Evolutionary conservation across 2,888 invertebrate genomes (phyloP), one percentile per base, ranked within the genome.

Genomic region (Agrotis ipsilon): DNA sequence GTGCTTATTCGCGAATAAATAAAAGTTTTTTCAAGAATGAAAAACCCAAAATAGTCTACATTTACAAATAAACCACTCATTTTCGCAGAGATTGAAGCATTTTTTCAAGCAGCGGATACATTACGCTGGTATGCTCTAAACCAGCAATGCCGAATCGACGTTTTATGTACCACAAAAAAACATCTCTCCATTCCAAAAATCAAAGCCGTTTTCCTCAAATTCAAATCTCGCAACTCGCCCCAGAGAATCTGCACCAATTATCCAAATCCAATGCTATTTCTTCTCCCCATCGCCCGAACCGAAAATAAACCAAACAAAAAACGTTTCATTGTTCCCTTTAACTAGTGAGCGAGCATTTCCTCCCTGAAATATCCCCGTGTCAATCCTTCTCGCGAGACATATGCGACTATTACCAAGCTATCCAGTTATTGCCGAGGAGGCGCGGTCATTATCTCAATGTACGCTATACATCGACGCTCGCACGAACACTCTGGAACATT

Each of bases 391-490:
- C 52, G 59, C 62, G 78, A 85, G 78, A 85, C 78, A 71, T 85
- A 85, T 85, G 80, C 78, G 75, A 75, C 81, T 85, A 89, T 89
- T 90, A 89, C 88, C 81, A 87, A 90, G 84, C 88, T 83, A 87
- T 88, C 86, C 84, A 81, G 87, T 85, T 86, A 89, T 87, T 88
- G 86, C 89, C 71, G 72, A 71, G 71, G 78, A 86, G 82, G 86
- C 85, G 86, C 78, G 72, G 88, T 87, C 91, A 90, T 92, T 92
- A 91, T 86, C 87, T 86, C 84, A 85, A 93, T 92, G 92, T 87
- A 76, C 78, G 81, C 88, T 83, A 93, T 93, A 92, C 92, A 92
- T 93, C 88, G 92, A 90, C 80, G 91, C 88, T 89, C 87, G 72
- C 78, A 75, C 81, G 83, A 80, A 85, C 86, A 87, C 87, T 82